These are phyloP conservation scores for Dufourea novaeangliae DNA, from an alignment of 1,140 invertebrate genomes.

Conservation along the genomic window DNA sequence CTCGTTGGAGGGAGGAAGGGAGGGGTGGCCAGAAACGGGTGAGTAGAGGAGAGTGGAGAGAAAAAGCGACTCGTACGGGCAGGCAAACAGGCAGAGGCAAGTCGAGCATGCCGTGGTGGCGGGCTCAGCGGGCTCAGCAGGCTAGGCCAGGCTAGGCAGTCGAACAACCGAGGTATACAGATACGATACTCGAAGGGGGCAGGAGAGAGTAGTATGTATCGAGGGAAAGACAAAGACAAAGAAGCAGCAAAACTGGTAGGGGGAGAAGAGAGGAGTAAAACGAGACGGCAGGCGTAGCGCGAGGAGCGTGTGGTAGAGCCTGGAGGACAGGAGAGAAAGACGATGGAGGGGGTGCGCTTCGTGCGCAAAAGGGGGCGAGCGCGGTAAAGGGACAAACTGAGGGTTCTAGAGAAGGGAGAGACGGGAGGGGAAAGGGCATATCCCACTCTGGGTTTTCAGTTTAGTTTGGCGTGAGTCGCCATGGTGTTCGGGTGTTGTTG, in stretches of 20 bases:
- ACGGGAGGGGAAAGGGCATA: conserved; percentile 59
- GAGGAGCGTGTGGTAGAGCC: conserved; percentile 41
- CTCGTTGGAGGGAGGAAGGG: conserved; percentile 20
- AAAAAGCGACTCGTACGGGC: conserved; percentile 38
- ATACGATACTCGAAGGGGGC: conserved; percentile 27
- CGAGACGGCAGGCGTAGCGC: conserved; percentile 52
- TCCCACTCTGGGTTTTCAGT: conserved; percentile 55
- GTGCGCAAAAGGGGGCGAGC: conserved; percentile 34
- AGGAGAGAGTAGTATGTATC: conserved; percentile 10
- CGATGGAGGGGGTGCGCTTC: conserved; percentile 13
- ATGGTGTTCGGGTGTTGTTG: conserved; percentile 31
- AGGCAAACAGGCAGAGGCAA: conserved; percentile 1
- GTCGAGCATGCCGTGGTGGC: conserved; percentile 4
- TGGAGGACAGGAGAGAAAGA: conserved; percentile 55
- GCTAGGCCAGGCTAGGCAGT: conserved; percentile 23
- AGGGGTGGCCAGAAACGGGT: conserved; percentile 31
- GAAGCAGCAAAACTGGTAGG: not conserved
- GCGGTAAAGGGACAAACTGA: conserved; percentile 49
- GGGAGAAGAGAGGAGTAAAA: conserved; percentile 33
- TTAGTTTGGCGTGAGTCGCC: conserved; percentile 62
- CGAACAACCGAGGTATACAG: conserved; percentile 15
- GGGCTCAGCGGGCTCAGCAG: not conserved
- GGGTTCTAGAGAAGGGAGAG: conserved; percentile 13
- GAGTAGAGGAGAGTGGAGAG: conserved; percentile 36
- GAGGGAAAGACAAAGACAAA: conserved; percentile 13